Evolutionary conservation across 2,113 vertebrate genomes (phyloP).

Genomic region (Cynocephalus volans): DNA sequence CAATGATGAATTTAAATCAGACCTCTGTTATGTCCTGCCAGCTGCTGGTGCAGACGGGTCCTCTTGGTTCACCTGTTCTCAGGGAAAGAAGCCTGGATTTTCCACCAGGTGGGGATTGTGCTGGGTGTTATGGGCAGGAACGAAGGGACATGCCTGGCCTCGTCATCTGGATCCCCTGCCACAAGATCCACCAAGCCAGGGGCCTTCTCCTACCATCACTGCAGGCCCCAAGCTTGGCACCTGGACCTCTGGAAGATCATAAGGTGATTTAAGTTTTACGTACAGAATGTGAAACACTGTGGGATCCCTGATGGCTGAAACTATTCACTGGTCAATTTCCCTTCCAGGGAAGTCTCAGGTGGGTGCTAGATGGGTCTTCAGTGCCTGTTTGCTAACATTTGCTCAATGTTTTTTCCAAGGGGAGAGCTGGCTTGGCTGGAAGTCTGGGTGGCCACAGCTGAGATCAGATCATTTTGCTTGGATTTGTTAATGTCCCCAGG

Average conservation of each 20-base stretch:
- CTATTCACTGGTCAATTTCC: not conserved
- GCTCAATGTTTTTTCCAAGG: not conserved
- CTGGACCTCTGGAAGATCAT: too few species aligned
- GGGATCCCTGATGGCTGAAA: rapidly evolving
- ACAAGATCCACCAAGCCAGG: not conserved
- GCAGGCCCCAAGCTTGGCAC: not conserved
- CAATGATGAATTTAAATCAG: not conserved
- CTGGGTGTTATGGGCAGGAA: not conserved
- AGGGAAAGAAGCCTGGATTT: not conserved
- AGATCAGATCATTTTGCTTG: not conserved
- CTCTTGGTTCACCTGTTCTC: not conserved
- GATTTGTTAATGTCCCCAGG: not conserved
- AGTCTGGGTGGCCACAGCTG: not conserved
- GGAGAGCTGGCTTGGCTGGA: not conserved
- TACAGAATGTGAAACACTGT: rapidly evolving
- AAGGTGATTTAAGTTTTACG: not conserved
- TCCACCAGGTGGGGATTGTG: not conserved
- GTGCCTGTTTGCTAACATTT: too few species aligned
- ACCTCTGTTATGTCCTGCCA: not conserved
- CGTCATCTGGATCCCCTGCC: not conserved
- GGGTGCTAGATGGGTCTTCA: not conserved
- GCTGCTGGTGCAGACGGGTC: not conserved
- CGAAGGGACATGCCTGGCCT: too few species aligned
- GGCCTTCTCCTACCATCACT: not conserved
- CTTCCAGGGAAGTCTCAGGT: not conserved